phyloP scores from a whole-genome alignment of 2,888 invertebrate species.

The Drosophila anomalipes region DNA sequence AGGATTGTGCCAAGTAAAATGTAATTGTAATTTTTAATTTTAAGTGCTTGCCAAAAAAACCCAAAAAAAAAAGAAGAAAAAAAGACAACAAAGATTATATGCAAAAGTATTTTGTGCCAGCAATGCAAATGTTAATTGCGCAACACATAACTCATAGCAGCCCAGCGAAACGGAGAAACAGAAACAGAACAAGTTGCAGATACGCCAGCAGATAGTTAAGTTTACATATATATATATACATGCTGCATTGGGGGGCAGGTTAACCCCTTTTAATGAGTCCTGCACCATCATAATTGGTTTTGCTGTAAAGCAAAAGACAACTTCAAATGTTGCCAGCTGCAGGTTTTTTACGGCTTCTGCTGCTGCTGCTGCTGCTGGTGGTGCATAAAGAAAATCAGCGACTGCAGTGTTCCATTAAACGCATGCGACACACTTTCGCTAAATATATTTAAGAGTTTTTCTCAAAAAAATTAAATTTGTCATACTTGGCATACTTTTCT shows the following conservation, averaged over 20 bases:
- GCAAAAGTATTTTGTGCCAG: conserved; percentile 70
- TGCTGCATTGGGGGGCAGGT: conserved; percentile 23
- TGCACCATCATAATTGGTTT: conserved; percentile 62
- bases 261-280: conserved; percentile 52
- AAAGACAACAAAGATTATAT: conserved; percentile 32
- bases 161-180: neutral
- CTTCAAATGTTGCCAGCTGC: conserved; percentile 51
- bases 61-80: neutral
- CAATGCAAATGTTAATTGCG: conserved; percentile 79
- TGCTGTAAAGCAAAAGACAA: conserved; percentile 36
- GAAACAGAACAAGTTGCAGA: conserved; percentile 13
- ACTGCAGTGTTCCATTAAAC: conserved; percentile 17
- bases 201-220: conserved; percentile 16
- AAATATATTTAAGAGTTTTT: neutral
- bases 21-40: conserved; percentile 81
- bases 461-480: neutral
- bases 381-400: conserved; percentile 21
- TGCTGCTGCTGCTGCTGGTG: conserved; percentile 7
- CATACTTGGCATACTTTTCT: neutral
- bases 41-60: conserved; percentile 72
- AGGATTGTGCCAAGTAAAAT: conserved; percentile 67
- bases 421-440: conserved; percentile 7
- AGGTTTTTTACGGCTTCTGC: conserved; percentile 5
- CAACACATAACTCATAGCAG: conserved; percentile 74
- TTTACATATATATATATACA: neutral